Evolutionary conservation across 2,888 invertebrate species (phyloP).

Genomic region (Folsomia candida): DNA sequence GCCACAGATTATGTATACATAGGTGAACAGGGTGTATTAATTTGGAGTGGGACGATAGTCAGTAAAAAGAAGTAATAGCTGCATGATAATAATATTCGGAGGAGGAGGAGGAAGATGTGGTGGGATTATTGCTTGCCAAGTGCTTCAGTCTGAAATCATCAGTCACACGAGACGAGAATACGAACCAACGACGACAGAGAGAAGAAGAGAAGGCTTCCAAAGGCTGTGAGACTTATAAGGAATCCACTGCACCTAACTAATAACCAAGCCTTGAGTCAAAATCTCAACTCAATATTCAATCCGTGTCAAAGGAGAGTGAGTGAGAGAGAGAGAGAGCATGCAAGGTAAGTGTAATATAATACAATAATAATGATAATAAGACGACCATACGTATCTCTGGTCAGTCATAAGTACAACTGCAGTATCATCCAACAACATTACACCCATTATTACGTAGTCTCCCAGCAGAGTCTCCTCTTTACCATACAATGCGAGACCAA

Average conservation of each 20-base stretch:
- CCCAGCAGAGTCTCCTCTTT: not conserved
- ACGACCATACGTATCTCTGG: too few relatives aligned
- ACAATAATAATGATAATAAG: too few relatives aligned
- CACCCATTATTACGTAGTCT: not conserved
- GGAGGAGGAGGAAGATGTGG: too few relatives aligned
- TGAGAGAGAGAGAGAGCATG: not conserved
- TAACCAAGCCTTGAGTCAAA: slow-evolving; percentile 17
- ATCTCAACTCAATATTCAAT: slow-evolving; percentile 8
- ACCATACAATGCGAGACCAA: not conserved
- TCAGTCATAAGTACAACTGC: too few relatives aligned
- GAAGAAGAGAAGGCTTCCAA: not conserved
- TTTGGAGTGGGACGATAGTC: too few relatives aligned
- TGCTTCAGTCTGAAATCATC: not conserved
- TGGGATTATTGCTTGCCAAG: not conserved
- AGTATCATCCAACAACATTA: too few relatives aligned
- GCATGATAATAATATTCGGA: too few relatives aligned
- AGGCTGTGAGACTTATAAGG: slow-evolving; percentile 12
- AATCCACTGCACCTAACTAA: not conserved
- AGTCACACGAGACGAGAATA: too few relatives aligned
- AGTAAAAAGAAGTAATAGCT: too few relatives aligned
- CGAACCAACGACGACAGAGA: not conserved
- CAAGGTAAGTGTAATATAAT: not conserved
- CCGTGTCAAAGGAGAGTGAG: not conserved
- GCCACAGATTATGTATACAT: too few relatives aligned
- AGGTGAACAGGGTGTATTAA: too few relatives aligned